Conservation (phyloP, 1,140 invertebrate species). For the Rhagoletis pomonella region DNA sequence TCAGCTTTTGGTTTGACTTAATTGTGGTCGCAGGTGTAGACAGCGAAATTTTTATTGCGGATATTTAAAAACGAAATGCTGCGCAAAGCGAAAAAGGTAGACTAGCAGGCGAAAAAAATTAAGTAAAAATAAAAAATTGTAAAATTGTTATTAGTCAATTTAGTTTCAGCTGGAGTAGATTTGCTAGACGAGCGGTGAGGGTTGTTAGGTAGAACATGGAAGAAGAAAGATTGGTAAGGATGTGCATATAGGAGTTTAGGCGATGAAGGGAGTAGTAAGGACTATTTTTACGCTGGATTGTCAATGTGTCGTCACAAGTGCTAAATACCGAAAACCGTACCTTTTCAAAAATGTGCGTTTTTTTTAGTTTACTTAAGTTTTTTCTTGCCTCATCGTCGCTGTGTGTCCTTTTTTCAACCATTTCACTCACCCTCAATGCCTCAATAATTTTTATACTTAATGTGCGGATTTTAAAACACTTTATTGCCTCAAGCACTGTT, state of each 20-base stretch:
- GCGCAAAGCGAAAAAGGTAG: constrained; percentile 51
- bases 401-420: neutral
- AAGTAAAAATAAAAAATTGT: constrained; percentile 15
- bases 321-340: too few species aligned
- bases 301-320: too few species aligned
- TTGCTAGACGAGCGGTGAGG: neutral
- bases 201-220: too few species aligned
- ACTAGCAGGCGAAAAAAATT: neutral
- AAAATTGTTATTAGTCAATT: constrained; percentile 49
- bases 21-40: constrained; percentile 72
- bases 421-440: neutral
- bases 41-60: constrained; percentile 69
- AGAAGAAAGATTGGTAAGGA: too few species aligned
- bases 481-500: constrained; percentile 59
- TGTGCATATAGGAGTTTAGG: too few species aligned
- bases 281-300: too few species aligned
- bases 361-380: neutral
- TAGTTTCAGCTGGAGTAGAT: neutral
- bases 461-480: constrained; percentile 40
- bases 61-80: constrained; percentile 68
- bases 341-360: neutral
- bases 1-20: constrained; percentile 66
- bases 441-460: neutral
- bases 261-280: too few species aligned
- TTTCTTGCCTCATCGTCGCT: neutral